Base-by-base conservation (phyloP, 2,888 invertebrate genomes). In the Tenthredo scrophulariae region DNA sequence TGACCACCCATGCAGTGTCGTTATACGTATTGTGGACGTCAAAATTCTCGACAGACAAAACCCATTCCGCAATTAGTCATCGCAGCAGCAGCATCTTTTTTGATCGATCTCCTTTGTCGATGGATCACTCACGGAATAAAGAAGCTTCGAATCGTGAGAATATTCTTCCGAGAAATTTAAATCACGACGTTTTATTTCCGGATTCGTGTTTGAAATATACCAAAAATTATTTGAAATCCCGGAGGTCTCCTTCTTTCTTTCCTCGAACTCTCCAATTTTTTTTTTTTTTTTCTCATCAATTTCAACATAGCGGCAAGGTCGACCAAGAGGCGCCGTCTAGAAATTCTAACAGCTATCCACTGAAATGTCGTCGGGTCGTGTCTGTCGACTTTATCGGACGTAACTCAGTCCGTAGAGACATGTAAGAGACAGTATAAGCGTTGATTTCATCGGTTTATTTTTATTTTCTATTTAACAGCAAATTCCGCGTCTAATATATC, bases 1-100 rank as follows among this genome's bases (percentile, higher is more conserved):
- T 62, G 80, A 46, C 83, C 83, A 83, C 83, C 83, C 83, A 83
- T 83, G 83, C 65, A n/a, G 83, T 33, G 58, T 13, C 62, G 50
- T 62, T 62, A 26, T 50, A 29, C 46, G 29, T 26, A 15, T 40
- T 72, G 18, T 50, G 5, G 15, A 75, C 50, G 29, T 62, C 80
- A 22, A 80, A 58, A 80, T 40, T 7, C 40, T 15, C 40, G 62
- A 50, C 33, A 9, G 43, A 62, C 37, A 80, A 26, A 62, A 80
- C n/a, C 9, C 40, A 29, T 29, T 5, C n/a, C 54, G 29, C 26
- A 29, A 37, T 80, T 65, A 22, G 33, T 62, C 22, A 62, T 54
- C 46, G 77, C 40, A 18, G 29, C 50, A 18, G 29, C 50, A 33
- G 40, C 7, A 54, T 77, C 77, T 54, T 46, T 26, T 15, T 26